A percentile compares a stretch with the other conserved stretches of the same genome.
Conservation (phyloP, 1,140 invertebrate species). For the Lepidurus arcticus region DNA sequence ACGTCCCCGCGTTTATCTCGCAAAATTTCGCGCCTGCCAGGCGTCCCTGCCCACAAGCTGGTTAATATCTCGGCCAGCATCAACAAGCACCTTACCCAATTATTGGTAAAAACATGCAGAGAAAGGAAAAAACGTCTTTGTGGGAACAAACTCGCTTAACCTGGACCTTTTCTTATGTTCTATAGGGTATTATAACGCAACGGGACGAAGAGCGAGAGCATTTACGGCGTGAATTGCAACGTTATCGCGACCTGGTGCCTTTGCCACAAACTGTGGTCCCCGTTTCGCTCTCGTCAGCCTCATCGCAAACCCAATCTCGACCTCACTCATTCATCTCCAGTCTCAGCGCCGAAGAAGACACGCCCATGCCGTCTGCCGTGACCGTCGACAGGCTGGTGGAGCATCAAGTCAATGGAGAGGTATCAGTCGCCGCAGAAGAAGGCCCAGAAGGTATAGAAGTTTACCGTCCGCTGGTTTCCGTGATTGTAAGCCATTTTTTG, state of each 20-base stretch:
- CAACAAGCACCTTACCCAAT: slow-evolving; percentile 53
- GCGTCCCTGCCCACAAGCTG: slow-evolving; percentile 50
- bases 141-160: neutral
- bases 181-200: slow-evolving; percentile 63
- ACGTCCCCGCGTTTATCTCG: slow-evolving; percentile 39
- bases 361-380: neutral
- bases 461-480: neutral
- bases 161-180: slow-evolving; percentile 28
- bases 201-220: slow-evolving; percentile 68
- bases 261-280: neutral
- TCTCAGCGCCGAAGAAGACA: neutral
- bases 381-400: neutral
- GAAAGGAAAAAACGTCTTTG: slow-evolving; percentile 28
- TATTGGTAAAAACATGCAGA: slow-evolving; percentile 47
- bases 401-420: neutral
- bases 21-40: slow-evolving; percentile 45
- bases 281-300: slow-evolving; percentile 3
- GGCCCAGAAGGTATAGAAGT: neutral
- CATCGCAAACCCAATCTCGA: slow-evolving; percentile 24
- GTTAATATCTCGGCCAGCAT: slow-evolving; percentile 50
- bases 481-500: neutral
- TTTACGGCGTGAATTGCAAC: slow-evolving; percentile 62
- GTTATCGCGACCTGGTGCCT: slow-evolving; percentile 60
- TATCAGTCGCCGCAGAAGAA: neutral
- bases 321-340: slow-evolving; percentile 26